Percentiles rank a stretch among this genome's conserved stretches.
Evolutionary conservation across 1,140 invertebrate species (phyloP).

Genomic region (Eurosta solidaginis): DNA sequence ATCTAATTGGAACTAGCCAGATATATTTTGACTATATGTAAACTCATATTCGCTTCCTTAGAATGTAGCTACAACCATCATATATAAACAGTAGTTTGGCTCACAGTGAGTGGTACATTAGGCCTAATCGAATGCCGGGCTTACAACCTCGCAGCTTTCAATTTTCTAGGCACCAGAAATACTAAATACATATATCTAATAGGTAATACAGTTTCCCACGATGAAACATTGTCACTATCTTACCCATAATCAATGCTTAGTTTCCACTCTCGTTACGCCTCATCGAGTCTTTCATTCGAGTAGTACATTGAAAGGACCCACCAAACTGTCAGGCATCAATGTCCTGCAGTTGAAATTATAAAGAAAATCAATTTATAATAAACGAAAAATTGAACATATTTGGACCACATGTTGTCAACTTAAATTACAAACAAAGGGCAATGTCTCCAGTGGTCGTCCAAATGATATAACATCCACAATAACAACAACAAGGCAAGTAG

Average conservation of each 20-base stretch:
- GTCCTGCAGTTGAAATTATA: conserved; percentile 21
- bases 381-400: conserved; percentile 27
- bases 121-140: too few relatives aligned
- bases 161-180: too few relatives aligned
- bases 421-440: neutral
- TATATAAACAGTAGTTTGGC: too few relatives aligned
- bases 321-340: neutral
- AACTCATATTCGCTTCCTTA: too few relatives aligned
- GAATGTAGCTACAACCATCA: too few relatives aligned
- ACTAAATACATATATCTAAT: neutral
- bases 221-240: neutral
- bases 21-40: too few relatives aligned
- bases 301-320: neutral
- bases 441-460: conserved; percentile 2
- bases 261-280: neutral
- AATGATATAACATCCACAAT: neutral
- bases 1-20: too few relatives aligned
- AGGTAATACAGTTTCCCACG: conserved; percentile 2
- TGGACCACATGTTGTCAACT: conserved; percentile 22
- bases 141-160: too few relatives aligned
- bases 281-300: too few relatives aligned
- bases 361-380: conserved; percentile 30
- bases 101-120: too few relatives aligned
- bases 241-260: neutral
- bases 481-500: neutral